phyloP scores from a whole-genome alignment of 2,888 invertebrate species.

The Penaeus monodon region DNA sequence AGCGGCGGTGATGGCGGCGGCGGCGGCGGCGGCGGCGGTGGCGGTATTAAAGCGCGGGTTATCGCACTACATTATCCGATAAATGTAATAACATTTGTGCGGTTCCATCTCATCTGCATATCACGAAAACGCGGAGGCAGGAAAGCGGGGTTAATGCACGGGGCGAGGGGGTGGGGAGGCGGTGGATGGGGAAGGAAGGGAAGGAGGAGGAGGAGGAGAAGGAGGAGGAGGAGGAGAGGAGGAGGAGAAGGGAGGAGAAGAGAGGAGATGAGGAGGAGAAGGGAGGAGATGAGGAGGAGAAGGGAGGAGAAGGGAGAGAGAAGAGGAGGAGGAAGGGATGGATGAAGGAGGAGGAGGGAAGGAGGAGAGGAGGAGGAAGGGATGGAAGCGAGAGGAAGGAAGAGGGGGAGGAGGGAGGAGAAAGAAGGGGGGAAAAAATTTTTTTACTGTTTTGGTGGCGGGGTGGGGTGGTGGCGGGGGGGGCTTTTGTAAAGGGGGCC shows the following conservation, averaged over 20 bases:
- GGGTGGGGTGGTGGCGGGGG: background rate
- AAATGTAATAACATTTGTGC: too few species aligned
- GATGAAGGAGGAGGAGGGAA: background rate
- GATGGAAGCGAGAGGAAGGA: background rate
- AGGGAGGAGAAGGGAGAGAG: background rate
- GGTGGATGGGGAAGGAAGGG: background rate
- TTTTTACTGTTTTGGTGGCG: too few species aligned
- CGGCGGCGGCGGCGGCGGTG: too few species aligned
- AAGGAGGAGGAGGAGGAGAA: background rate
- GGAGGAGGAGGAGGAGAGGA: background rate
- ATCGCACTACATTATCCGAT: too few species aligned
- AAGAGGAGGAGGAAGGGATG: background rate
- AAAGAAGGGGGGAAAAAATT: background rate
- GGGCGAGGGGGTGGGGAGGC: too few species aligned
- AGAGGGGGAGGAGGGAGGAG: background rate
- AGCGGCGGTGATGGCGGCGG: too few species aligned
- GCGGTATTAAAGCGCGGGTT: too few species aligned
- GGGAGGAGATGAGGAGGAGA: background rate
- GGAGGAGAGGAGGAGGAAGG: background rate
- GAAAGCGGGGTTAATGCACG: background rate
- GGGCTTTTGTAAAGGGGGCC: background rate
- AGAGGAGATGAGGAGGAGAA: too few species aligned
- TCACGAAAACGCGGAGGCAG: background rate
- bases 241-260: too few species aligned
- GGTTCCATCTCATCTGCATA: too few species aligned